Base-by-base conservation (phyloP, 2,888 invertebrate species). In the Noctua janthina region DNA sequence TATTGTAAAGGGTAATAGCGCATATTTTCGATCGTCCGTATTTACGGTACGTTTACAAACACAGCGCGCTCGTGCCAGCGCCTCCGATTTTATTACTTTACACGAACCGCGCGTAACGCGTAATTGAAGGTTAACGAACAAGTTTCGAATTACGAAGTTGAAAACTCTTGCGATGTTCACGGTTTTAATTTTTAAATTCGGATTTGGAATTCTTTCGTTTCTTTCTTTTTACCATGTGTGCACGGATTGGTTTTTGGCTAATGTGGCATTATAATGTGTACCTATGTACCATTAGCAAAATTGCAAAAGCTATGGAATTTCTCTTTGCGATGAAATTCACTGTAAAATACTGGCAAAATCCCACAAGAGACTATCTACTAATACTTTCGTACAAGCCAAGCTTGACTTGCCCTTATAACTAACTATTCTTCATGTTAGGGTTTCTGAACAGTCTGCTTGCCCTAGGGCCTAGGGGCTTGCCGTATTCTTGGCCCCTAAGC, bases 121-220 rank as follows among this genome's bases (percentile, higher is more conserved):
- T 87, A 88, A 88, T 88, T 88, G 86, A 82, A 87, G 88, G 88
- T 85, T 87, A 79, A 85, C 85, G 85, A 86, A 86, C 86, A 77
- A 86, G 88, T 86, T 87, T 82, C 56, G 72, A 85, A 87, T 85
- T 84, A 78, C 81, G 62, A 78, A 83, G 49, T 49, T 70, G 23
- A 49, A 54, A 82, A 75, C 62, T 51, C 78, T 56, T 56, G 59
- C 64, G 35, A 49, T 72, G 72, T 66, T 76, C 66, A 54, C 20
- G 35, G 39, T 84, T 84, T 66, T 39, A 78, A 74, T 43, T 78
- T 76, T 64, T 43, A 7, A 39, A 73, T 73, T 69, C 5, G n/a
- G 23, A 71, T 67, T 75, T 79, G 35, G 35, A 56, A 20, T 70
- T 64, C 74, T 75, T 69, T 64, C 13, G 35, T 59, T 39, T 51